Base-by-base conservation (phyloP, 2,888 invertebrate genomes). In the Muscina levida region DNA sequence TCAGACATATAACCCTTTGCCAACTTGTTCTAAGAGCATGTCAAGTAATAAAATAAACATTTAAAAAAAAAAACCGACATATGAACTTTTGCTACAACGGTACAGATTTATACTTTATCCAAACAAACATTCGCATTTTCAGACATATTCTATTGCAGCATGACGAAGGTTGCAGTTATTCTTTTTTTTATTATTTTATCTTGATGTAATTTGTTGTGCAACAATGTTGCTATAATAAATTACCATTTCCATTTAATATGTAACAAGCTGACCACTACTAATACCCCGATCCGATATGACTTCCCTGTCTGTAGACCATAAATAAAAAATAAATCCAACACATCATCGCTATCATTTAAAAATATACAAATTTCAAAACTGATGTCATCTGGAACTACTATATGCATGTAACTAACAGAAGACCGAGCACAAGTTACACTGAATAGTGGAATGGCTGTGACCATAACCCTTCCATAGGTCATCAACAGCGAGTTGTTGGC, bases 401-500 rank as follows among this genome's bases (percentile, higher is more conserved):
- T 22, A 19, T 31, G n/a, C n/a, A 17, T 59, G 59, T 37, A 39
- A 59, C 48, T 15, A 48, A 6, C 59, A n/a, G n/a, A n/a, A n/a
- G n/a, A n/a, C n/a, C n/a, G n/a, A n/a, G n/a, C n/a, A n/a, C n/a
- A n/a, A n/a, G n/a, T n/a, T n/a, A n/a, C n/a, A 39, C 57, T 48
- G 48, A 48, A 8, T 48, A n/a, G n/a, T n/a, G 6, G 46, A n/a
- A 8, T 46, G 13, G n/a, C 6, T 15, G 53, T 65, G 76, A 51
- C 79, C 79, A 76, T 79, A 79, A 79, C 79, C 79, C 79, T 76
- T n/a, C n/a, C n/a, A n/a, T n/a, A 68, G 79, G 76, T 72, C 76
- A 72, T 72, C 68, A 71, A 24, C 53, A 19, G 53, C 31, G 51
- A 19, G 10, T n/a, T n/a, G n/a, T 6, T 31, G 26, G 31, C 5